These are phyloP conservation scores for Rhinopomastus cyanomelas DNA, from an alignment of 2,113 vertebrate species.

Conservation along the genomic window DNA sequence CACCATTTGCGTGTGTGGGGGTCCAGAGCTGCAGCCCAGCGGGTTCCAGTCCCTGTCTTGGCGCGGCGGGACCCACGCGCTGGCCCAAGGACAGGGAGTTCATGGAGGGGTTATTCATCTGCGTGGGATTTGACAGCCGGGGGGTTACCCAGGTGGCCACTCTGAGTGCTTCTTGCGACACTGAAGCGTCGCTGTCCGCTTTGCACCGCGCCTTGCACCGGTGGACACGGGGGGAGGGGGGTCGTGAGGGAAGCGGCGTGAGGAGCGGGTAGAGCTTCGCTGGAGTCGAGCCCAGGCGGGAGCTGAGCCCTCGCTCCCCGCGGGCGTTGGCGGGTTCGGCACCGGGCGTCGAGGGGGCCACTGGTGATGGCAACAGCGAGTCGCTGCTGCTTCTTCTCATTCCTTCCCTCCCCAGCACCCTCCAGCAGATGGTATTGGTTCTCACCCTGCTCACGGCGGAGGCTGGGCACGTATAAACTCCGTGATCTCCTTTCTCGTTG, in stretches of 20 bases:
- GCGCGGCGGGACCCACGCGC: background rate
- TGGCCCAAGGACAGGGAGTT: background rate
- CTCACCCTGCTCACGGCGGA: background rate
- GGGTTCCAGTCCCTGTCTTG: background rate
- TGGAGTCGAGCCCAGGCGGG: background rate
- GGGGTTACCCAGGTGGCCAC: background rate
- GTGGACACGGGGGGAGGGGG: too few relatives aligned
- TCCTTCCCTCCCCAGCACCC: background rate
- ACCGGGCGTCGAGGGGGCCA: background rate
- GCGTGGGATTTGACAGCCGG: background rate
- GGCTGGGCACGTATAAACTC: background rate
- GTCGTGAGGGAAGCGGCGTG: background rate
- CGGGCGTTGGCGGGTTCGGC: background rate
- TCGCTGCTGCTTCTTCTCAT: background rate
- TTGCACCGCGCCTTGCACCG: too few relatives aligned
- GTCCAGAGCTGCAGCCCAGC: background rate
- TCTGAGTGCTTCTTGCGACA: background rate
- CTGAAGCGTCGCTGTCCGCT: background rate
- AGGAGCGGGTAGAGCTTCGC: background rate
- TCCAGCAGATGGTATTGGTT: background rate
- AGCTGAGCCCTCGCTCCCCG: background rate
- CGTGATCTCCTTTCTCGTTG: background rate
- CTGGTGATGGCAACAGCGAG: background rate
- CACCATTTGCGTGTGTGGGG: rapidly evolving
- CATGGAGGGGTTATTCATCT: background rate